phyloP scores from a whole-genome alignment of 2,888 invertebrate genomes.

The Tetheella fluctuosa region DNA sequence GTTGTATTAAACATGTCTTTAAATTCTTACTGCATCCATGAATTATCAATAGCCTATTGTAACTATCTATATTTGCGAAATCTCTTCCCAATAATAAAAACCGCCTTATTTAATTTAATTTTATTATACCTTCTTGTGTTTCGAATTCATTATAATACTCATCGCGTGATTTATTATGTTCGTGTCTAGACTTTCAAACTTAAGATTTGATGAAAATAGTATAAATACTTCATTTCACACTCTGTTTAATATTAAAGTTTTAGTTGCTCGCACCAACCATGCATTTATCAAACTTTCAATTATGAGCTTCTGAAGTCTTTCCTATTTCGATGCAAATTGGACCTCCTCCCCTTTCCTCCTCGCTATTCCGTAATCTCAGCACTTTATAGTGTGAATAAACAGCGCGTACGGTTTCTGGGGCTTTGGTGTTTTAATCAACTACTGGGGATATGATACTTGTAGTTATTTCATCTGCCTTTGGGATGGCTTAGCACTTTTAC shows the following conservation, averaged over 20 bases:
- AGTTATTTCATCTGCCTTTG: background rate
- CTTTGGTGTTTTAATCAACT: background rate
- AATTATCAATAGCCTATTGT: too few species aligned
- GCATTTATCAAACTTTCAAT: conserved; percentile 65
- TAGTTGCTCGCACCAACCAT: background rate
- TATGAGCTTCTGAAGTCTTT: conserved; percentile 60
- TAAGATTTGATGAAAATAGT: background rate
- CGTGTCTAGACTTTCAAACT: background rate
- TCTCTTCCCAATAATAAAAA: too few species aligned
- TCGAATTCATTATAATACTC: background rate
- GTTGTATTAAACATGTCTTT: too few species aligned
- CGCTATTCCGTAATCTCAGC: conserved; percentile 46
- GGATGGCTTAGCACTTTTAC: background rate
- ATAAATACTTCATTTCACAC: background rate
- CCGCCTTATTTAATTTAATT: too few species aligned
- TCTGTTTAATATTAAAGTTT: conserved; percentile 11
- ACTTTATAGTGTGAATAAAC: conserved; percentile 45
- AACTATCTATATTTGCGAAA: too few species aligned
- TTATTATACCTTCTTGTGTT: background rate
- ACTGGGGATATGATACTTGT: background rate
- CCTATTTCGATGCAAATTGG: conserved; percentile 76
- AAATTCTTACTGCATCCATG: too few species aligned
- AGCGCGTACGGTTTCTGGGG: conserved; percentile 15
- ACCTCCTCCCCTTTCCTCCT: conserved; percentile 35
- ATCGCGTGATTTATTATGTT: background rate